phyloP scores from a whole-genome alignment of 53 echinoderm and acorn worm species.

The Hippasteria phrygiana region DNA sequence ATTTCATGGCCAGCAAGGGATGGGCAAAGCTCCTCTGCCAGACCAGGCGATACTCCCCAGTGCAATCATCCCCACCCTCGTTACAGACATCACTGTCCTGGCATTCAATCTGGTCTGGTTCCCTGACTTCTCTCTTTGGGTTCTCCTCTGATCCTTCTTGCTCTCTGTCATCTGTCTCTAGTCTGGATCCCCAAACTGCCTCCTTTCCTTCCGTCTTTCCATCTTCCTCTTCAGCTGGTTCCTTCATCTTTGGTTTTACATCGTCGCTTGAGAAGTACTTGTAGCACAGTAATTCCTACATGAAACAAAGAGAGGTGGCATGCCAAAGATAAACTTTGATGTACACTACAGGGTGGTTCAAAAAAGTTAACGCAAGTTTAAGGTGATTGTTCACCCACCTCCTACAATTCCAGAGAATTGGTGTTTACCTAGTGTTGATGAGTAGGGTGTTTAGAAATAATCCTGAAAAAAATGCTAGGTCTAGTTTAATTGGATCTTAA shows the following conservation, averaged over 20 bases:
- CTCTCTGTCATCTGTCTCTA: neutral
- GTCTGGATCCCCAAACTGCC: neutral
- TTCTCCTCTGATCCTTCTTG: slow-evolving; percentile 24
- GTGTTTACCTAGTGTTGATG: too few species aligned
- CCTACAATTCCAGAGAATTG: too few species aligned
- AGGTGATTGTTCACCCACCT: too few species aligned
- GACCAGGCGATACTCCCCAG: slow-evolving; percentile 70
- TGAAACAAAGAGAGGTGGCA: neutral
- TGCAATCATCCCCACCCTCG: neutral
- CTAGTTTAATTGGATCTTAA: too few species aligned
- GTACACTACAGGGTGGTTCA: too few species aligned
- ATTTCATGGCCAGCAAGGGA: slow-evolving; percentile 86
- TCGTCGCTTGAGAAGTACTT: slow-evolving; percentile 40
- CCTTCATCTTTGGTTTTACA: neutral
- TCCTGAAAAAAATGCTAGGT: too few species aligned
- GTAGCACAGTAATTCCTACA: slow-evolving; percentile 62
- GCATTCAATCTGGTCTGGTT: neutral
- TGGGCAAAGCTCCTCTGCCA: slow-evolving; percentile 94
- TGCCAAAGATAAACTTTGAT: too few species aligned
- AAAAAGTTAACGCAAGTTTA: too few species aligned
- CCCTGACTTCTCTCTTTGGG: neutral
- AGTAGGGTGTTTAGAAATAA: too few species aligned
- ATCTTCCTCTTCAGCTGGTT: neutral
- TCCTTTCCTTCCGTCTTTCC: slow-evolving; percentile 4
- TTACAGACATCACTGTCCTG: neutral